Evolutionary conservation across 2,888 invertebrate genomes (phyloP).

Genomic region (Dasysyrphus albostriatus): DNA sequence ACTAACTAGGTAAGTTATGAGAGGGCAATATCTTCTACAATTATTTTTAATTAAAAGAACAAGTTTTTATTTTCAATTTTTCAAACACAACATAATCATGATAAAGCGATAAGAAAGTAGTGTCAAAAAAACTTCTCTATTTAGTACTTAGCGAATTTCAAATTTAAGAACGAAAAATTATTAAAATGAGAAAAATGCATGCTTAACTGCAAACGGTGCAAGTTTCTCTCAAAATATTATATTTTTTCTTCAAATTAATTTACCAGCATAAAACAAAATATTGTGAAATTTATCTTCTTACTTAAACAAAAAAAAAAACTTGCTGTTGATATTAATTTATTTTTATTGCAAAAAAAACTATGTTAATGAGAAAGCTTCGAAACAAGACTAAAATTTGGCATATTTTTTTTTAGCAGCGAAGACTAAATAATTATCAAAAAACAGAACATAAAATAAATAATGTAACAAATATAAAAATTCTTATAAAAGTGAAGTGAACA

Average conservation of each 20-base stretch:
- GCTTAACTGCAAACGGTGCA: constrained; percentile 63
- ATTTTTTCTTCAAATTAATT: background rate
- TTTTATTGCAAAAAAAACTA: constrained; percentile 34
- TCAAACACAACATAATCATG: constrained; percentile 6
- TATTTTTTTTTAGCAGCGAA: constrained; percentile 15
- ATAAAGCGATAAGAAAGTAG: constrained; percentile 34
- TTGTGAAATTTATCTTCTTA: constrained; percentile 2
- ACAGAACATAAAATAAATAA: background rate
- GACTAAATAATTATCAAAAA: constrained; percentile 45
- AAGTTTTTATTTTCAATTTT: background rate
- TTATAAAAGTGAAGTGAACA: constrained; percentile 12
- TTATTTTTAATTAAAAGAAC: background rate
- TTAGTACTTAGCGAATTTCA: constrained; percentile 32
- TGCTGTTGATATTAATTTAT: constrained; percentile 7
- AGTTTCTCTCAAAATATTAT: constrained; percentile 34
- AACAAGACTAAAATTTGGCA: constrained; percentile 41
- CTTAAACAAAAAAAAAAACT: background rate
- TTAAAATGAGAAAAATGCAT: constrained; percentile 35
- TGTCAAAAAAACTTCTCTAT: constrained; percentile 44
- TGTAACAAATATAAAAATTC: constrained; percentile 10
- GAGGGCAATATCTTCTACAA: too few species aligned
- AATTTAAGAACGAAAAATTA: background rate
- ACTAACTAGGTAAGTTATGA: too few species aligned
- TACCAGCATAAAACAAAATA: constrained; percentile 40
- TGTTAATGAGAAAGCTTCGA: constrained; percentile 43